A percentile compares a stretch with the other conserved stretches of the same genome.
Evolutionary conservation across 2,888 invertebrate genomes (phyloP).

Genomic region (Drosophila macrothrix): DNA sequence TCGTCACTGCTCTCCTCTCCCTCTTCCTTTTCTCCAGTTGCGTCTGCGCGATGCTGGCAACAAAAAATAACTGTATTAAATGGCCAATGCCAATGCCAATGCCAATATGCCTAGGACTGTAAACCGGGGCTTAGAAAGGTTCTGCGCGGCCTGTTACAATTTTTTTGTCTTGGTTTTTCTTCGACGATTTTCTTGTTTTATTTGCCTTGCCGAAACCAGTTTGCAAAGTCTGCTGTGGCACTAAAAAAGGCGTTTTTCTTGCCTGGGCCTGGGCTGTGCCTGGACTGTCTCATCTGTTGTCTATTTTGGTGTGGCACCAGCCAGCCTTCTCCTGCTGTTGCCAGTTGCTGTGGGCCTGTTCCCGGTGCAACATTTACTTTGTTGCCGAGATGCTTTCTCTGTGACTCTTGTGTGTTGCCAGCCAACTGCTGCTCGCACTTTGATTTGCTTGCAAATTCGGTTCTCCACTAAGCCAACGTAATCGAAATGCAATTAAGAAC

Average conservation of each 20-base stretch:
- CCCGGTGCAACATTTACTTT: conserved; percentile 74
- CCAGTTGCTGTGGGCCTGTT: conserved; percentile 71
- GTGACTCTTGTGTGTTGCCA: conserved; percentile 66
- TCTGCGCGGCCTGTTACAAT: conserved; percentile 56
- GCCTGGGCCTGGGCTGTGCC: conserved; percentile 66
- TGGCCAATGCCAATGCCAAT: conserved; percentile 57
- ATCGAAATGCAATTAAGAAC: conserved; percentile 78
- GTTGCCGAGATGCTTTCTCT: conserved; percentile 71
- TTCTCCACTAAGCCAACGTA: conserved; percentile 52
- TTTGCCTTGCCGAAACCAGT: conserved; percentile 49
- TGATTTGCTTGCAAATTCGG: conserved; percentile 69
- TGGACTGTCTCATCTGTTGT: conserved; percentile 75
- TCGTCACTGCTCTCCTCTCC: not conserved
- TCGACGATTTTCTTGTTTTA: conserved; percentile 35
- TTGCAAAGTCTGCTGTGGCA: conserved; percentile 19
- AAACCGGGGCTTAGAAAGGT: conserved; percentile 48
- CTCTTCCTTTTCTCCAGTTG: conserved; percentile 20
- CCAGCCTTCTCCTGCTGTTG: conserved; percentile 44
- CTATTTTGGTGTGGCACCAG: conserved; percentile 55
- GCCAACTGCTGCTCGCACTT: conserved; percentile 46
- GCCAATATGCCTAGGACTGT: conserved; percentile 48
- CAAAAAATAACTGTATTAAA: conserved; percentile 77
- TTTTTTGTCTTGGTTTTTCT: conserved; percentile 23
- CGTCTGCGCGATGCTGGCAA: conserved; percentile 43
- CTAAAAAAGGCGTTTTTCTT: conserved; percentile 58